Evolutionary conservation across 2,888 invertebrate species (phyloP), one percentile per base, ranked within the genome.

Genomic region (Imbricaverruca yamaguchii): DNA sequence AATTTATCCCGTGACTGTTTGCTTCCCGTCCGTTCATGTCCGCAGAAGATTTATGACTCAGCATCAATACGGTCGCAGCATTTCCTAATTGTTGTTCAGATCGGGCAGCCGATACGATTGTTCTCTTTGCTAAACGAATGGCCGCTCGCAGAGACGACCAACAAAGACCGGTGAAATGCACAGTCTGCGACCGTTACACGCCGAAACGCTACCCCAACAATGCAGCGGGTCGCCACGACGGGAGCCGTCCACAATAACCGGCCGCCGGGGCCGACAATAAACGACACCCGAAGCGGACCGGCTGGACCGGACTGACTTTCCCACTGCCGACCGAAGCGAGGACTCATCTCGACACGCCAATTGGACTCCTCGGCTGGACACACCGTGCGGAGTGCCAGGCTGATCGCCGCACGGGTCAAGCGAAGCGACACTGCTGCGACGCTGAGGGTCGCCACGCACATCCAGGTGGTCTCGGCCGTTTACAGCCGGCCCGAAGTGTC

Each of bases 31-130:
- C 39, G 4, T 39, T 39, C 63, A 18, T 21, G 63, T 63, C 63
- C 63, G 18, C 63, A 18, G 63, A 11, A 13, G 21, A 63, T 2
- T 8, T 63, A 63, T 63, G 63, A 18, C 63, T n/a, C 61, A 11
- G 8, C 63, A 18, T 63, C 63, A 63, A 63, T 63, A 13, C 6
- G 39, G 39, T 39, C 59, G 67, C 25, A 9, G 67, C 67, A 67
- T 67, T 23, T 9, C 67, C 67, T 67, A 25, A 67, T 67, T 67
- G 67, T 25, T 67, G 67, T 67, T 67, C 23, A 23, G 67, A 67
- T 67, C 67, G 13, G 7, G 23, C 1, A 10, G 9, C 4, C n/a
- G 67, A 25, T 67, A 67, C 23, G 23, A 67, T 67, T 67, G 67
- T 67, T 67, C 23, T 67, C 67, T 13, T 23, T 23, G 13, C 67